phyloP scores from a whole-genome alignment of 2,797 vertebrate genomes.

The Buceros bicornis region DNA sequence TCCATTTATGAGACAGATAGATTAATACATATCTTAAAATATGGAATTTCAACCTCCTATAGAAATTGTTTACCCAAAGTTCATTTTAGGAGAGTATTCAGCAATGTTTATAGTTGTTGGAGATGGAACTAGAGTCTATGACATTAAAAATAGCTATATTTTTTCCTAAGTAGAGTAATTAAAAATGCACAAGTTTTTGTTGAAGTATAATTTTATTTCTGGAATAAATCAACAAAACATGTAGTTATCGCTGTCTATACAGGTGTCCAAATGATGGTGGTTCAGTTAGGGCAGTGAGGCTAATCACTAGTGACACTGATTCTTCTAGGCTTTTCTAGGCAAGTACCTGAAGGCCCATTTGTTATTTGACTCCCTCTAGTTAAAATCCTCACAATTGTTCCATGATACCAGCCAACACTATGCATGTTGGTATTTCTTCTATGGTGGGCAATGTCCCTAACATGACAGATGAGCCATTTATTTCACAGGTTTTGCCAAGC shows the following conservation, averaged over 20 bases:
- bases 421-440: not conserved
- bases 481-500: constrained; percentile 15
- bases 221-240: not conserved
- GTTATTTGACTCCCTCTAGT: not conserved
- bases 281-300: not conserved
- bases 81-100: not conserved
- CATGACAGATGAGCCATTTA: constrained; percentile 8
- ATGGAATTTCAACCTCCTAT: not conserved
- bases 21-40: not conserved
- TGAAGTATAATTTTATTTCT: not conserved
- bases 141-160: not conserved
- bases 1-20: not conserved
- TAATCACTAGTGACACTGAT: not conserved
- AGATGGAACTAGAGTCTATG: not conserved
- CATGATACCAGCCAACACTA: not conserved
- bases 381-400: not conserved
- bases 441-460: not conserved
- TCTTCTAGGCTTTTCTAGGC: not conserved
- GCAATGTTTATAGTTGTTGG: not conserved
- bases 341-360: not conserved
- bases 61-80: not conserved
- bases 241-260: not conserved
- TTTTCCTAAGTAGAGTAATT: not conserved
- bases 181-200: not conserved
- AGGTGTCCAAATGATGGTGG: not conserved